Evolutionary conservation across 2,797 vertebrate genomes (phyloP).

Genomic region (Huso huso): DNA sequence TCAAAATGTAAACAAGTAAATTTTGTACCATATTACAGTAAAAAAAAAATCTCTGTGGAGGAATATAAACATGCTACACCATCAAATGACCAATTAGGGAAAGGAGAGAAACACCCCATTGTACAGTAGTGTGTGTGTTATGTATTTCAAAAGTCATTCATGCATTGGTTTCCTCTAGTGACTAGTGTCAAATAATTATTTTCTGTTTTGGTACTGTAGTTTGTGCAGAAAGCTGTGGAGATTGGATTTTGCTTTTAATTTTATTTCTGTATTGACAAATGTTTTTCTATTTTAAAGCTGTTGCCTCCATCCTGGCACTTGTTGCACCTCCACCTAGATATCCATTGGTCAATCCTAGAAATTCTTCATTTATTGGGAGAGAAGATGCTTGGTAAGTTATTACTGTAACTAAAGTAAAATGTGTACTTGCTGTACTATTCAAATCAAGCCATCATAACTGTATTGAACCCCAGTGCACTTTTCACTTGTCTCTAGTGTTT

Average conservation of each 20-base stretch:
- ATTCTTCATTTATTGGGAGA: slow-evolving; percentile 78
- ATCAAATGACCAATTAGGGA: no score
- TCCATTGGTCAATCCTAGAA: slow-evolving; percentile 85
- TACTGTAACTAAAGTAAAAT: slow-evolving; percentile 2
- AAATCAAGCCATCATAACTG: no score
- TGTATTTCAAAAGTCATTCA: not conserved
- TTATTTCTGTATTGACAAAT: not conserved
- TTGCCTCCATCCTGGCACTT: slow-evolving; percentile 92
- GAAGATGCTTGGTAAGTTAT: slow-evolving; percentile 73
- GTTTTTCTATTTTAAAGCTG: slow-evolving; percentile 55
- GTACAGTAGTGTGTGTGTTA: not conserved
- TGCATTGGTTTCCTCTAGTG: not conserved
- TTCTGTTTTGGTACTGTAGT: not conserved
- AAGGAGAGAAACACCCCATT: no score
- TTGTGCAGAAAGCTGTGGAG: not conserved
- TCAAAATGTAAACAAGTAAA: no score
- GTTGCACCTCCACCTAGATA: slow-evolving; percentile 85
- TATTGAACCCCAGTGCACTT: no score
- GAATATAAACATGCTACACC: no score
- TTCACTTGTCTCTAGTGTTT: no score
- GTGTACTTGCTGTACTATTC: slow-evolving; percentile 10
- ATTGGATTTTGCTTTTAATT: no score
- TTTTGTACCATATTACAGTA: no score
- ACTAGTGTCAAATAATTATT: not conserved
- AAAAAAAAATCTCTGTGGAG: no score